phyloP scores from a whole-genome alignment of 2,113 vertebrate genomes.

The Pseudorhombus dupliciocellatus region DNA sequence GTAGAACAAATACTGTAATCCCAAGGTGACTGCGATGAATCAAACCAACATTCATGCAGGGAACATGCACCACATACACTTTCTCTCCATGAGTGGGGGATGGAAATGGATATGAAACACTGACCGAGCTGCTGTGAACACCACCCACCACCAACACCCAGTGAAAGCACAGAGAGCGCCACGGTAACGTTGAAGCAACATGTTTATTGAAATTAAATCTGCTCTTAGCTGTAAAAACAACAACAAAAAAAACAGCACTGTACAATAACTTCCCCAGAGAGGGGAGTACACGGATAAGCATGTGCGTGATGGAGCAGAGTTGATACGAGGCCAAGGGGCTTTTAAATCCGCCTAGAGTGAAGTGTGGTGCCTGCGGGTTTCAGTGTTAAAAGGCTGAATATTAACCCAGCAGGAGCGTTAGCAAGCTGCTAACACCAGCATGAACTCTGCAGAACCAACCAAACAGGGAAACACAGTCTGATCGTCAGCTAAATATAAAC shows the following conservation, averaged over 20 bases:
- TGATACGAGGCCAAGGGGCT: neutral
- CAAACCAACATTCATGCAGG: neutral
- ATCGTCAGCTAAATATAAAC: neutral
- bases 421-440: slow-evolving; percentile 24
- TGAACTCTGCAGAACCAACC: neutral
- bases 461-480: neutral
- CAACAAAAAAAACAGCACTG: slow-evolving; percentile 50
- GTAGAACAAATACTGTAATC: no score
- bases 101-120: slow-evolving; percentile 50
- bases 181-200: slow-evolving; percentile 61
- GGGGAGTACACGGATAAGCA: slow-evolving; percentile 22
- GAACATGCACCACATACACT: neutral
- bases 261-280: slow-evolving; percentile 60
- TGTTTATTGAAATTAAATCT: slow-evolving; percentile 82
- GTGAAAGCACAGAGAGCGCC: slow-evolving; percentile 74
- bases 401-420: slow-evolving; percentile 33
- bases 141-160: slow-evolving; percentile 30
- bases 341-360: slow-evolving; percentile 22
- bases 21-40: neutral
- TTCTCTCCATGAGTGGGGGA: slow-evolving; percentile 40
- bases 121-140: neutral
- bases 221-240: slow-evolving; percentile 53
- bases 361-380: slow-evolving; percentile 23
- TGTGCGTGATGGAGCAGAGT: slow-evolving; percentile 30
- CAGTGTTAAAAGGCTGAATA: slow-evolving; percentile 23